These are phyloP conservation scores for Lepilemur septentrionalis DNA, from an alignment of 2,797 vertebrate genomes.

Conservation along the genomic window DNA sequence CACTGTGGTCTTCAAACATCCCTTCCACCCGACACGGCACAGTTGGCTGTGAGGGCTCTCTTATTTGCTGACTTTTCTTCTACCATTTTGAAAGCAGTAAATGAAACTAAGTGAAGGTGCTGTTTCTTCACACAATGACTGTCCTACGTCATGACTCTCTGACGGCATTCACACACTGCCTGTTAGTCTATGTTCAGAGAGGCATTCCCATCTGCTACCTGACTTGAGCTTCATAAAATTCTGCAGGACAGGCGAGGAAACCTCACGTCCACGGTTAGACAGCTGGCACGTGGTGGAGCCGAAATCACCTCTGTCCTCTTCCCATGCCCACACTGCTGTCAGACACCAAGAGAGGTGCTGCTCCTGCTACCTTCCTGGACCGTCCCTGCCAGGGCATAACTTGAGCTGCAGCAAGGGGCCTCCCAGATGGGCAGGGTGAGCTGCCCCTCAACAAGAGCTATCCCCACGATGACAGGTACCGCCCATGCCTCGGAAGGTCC, in stretches of 20 bases:
- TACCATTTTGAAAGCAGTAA: background rate
- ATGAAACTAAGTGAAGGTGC: background rate
- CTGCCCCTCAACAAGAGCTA: background rate
- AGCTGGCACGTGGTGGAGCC: background rate
- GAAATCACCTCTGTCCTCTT: too few species aligned
- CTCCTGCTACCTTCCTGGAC: background rate
- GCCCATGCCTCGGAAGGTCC: background rate
- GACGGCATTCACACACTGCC: background rate
- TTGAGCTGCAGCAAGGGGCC: background rate
- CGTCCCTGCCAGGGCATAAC: background rate
- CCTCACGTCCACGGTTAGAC: background rate
- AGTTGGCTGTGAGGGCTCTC: background rate
- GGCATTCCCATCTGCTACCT: background rate
- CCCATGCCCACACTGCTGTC: background rate
- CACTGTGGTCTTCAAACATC: background rate
- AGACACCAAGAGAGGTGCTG: background rate
- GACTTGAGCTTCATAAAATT: background rate
- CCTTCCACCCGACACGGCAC: background rate
- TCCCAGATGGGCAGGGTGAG: background rate
- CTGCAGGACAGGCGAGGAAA: background rate
- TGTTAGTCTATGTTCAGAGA: background rate
- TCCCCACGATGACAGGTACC: background rate
- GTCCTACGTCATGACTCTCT: background rate
- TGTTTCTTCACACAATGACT: background rate
- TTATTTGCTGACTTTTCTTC: background rate